Evolutionary conservation across 64 coral and sea anemone species (phyloP).

Genomic region (Stichodactyla mertensii): DNA sequence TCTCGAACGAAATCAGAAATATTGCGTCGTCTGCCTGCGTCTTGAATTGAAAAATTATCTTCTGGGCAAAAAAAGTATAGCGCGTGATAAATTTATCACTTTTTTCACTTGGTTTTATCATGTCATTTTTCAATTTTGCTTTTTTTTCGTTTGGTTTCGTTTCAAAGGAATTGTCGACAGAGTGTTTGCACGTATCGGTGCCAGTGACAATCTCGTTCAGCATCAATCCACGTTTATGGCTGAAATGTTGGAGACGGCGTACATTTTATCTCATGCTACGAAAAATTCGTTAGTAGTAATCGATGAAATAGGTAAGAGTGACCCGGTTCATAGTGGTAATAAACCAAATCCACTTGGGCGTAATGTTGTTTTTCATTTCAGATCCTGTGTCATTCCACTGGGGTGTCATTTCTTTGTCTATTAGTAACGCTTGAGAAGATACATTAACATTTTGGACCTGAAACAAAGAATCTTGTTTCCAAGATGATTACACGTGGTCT

Average conservation of each 20-base stretch:
- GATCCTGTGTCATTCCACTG: neutral
- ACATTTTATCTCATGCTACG: constrained; percentile 75
- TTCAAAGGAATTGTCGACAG: constrained; percentile 62
- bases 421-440: no score
- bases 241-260: constrained; percentile 84
- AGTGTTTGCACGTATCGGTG: constrained; percentile 82
- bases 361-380: neutral
- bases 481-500: neutral
- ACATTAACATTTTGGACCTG: no score
- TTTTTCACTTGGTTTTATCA: no score
- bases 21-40: no score
- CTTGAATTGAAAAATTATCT: no score
- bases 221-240: constrained; percentile 92
- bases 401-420: neutral
- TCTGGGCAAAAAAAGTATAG: no score
- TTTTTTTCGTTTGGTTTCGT: neutral
- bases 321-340: neutral
- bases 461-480: no score
- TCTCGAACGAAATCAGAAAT: no score
- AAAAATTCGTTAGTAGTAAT: constrained; percentile 72
- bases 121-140: no score
- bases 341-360: neutral
- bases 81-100: no score
- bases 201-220: constrained; percentile 85
- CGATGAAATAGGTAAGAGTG: constrained; percentile 63